These are phyloP conservation scores for Hyperopisus bebe DNA, from an alignment of 2,113 vertebrate genomes.

Conservation along the genomic window DNA sequence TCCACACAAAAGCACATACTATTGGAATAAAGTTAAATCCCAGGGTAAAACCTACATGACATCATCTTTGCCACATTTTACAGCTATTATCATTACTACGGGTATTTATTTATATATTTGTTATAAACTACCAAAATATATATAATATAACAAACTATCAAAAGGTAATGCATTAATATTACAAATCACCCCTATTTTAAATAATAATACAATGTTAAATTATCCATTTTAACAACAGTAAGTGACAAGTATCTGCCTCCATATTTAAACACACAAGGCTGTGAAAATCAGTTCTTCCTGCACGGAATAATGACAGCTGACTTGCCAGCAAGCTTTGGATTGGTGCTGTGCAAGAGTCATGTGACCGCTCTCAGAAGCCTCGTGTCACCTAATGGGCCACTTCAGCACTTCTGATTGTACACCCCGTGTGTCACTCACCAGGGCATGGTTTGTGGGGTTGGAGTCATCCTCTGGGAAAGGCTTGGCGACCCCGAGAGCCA, in stretches of 20 bases:
- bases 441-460: conserved; percentile 57
- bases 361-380: neutral
- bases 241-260: neutral
- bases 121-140: neutral
- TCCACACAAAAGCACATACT: no score
- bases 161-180: neutral
- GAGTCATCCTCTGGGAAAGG: conserved; percentile 68
- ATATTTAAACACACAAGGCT: neutral
- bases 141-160: neutral
- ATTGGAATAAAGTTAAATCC: neutral
- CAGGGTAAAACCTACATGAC: neutral
- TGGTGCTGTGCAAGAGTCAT: neutral
- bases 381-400: neutral
- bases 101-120: neutral
- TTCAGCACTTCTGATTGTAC: neutral
- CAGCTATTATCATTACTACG: neutral
- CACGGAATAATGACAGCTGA: neutral
- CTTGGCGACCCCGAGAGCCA: conserved; percentile 64
- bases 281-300: neutral
- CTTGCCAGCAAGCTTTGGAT: neutral
- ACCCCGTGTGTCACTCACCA: conserved; percentile 9
- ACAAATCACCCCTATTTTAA: neutral
- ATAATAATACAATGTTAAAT: neutral
- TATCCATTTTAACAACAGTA: neutral
- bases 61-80: neutral